phyloP scores from a whole-genome alignment of 2,113 vertebrate genomes.

The Triplophysa tibetana region DNA sequence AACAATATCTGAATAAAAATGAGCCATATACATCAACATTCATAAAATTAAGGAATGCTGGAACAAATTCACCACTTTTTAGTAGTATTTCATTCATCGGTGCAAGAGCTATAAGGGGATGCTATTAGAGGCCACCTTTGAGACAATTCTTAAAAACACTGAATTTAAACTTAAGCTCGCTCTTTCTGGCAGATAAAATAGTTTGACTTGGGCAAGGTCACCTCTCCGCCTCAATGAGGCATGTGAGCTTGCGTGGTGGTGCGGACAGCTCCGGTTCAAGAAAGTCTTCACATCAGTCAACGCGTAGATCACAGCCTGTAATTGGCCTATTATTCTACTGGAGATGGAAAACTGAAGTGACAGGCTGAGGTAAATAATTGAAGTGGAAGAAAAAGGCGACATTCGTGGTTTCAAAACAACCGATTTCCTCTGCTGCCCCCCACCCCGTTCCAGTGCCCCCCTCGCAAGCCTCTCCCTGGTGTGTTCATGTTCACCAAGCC shows the following conservation, averaged over 20 bases:
- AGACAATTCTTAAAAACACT: background rate
- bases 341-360: constrained; percentile 58
- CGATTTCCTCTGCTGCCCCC: constrained; percentile 37
- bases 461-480: background rate
- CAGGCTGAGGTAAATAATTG: constrained; percentile 67
- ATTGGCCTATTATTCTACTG: constrained; percentile 65
- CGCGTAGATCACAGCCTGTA: constrained; percentile 58
- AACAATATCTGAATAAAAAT: background rate
- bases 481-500: constrained; percentile 8
- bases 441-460: constrained; percentile 24
- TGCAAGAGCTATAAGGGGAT: no score
- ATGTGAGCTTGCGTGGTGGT: background rate
- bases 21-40: background rate
- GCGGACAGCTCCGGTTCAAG: background rate
- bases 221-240: background rate
- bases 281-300: constrained; percentile 56
- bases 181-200: background rate
- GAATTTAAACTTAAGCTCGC: background rate
- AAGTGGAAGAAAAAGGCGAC: constrained; percentile 61
- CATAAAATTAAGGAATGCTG: background rate
- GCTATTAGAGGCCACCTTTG: no score
- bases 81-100: no score
- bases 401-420: constrained; percentile 69
- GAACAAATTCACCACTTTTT: no score
- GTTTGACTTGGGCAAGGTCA: background rate